These are phyloP conservation scores for Podabrus alpinus DNA, from an alignment of 2,888 invertebrate species.

Conservation along the genomic window DNA sequence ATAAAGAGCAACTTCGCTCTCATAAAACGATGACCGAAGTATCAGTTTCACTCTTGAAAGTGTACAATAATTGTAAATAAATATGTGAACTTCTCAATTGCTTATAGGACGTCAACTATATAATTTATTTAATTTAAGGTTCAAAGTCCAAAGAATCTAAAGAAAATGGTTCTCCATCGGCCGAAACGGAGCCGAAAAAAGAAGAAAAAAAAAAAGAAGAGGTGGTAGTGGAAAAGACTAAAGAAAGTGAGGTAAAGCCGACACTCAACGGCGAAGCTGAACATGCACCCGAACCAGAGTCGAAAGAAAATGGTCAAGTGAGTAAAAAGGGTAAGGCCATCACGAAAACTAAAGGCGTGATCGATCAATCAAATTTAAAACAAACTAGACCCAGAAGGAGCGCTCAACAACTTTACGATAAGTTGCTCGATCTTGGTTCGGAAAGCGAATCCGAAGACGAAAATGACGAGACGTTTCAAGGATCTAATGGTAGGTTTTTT, in stretches of 20 bases:
- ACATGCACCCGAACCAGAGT: slow-evolving; percentile 38
- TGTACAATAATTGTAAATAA: too few species aligned
- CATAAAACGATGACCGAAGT: too few species aligned
- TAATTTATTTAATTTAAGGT: not conserved
- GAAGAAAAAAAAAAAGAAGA: not conserved
- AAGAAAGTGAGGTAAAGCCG: not conserved
- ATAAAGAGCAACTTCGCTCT: too few species aligned
- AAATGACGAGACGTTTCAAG: slow-evolving; percentile 42
- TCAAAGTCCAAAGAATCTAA: not conserved
- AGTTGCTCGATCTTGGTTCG: slow-evolving; percentile 56
- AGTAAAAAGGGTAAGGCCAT: slow-evolving; percentile 49
- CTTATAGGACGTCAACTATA: not conserved
- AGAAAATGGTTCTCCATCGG: not conserved
- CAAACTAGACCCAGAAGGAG: slow-evolving; percentile 43
- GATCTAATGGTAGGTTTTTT: not conserved
- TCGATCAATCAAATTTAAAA: slow-evolving; percentile 27
- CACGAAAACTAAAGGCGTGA: slow-evolving; percentile 41
- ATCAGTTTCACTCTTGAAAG: too few species aligned
- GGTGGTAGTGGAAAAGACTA: not conserved
- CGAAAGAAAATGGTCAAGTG: slow-evolving; percentile 59
- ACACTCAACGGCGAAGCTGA: not conserved
- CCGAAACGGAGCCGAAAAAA: not conserved
- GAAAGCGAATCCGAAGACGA: slow-evolving; percentile 60
- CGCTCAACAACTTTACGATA: slow-evolving; percentile 57
- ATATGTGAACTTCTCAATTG: too few species aligned